Base-by-base conservation (phyloP, 2,797 vertebrate genomes). In the Thamnophis elegans region DNA sequence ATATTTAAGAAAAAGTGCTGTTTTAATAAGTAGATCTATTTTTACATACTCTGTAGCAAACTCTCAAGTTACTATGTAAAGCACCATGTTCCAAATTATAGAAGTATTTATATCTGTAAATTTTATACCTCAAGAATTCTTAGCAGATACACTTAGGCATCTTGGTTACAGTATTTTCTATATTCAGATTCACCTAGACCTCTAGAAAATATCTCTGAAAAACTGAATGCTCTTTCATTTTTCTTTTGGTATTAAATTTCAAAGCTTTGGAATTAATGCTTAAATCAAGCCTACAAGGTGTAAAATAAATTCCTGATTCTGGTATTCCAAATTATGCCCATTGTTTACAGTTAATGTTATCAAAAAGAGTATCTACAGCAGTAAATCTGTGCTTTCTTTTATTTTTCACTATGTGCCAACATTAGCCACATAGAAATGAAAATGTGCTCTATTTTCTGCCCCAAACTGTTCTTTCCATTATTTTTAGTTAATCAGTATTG, bases 221-320 rank as follows among this genome's bases (percentile, higher is more conserved):
- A 42, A 56, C 36, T 47, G 25, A 32, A 51, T 14, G 32, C 36
- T 89, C 62, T 85, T 73, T n/a, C 60, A 32, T 56, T 62, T n/a
- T 18, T 55, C 25, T 88, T 88, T 87, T 91, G 60, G n/a, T 47
- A 42, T 82, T 82, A 42, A 42, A 47, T 47, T 42, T 82, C 2
- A 3, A 20, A 68, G n/a, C 11, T 59, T 60, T 90, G 68, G 36
- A 60, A 26, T 11, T 54, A 62, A 60, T 60, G 32, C n/a, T 55
- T 68, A 26, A 56, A 18, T 92, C 25, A 92, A 68, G 60, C 26
- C 60, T n/a, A n/a, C n/a, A n/a, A 90, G 73, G 78, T 89, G 89
- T 56, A 32, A 68, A 26, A 13, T 68, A 53, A 18, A 78, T 42
- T 90, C 92, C 54, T 10, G 14, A 1, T 36, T 65, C 51, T 89